These are phyloP conservation scores for Butorides virescens DNA, from an alignment of 2,113 vertebrate genomes.

Conservation along the genomic window DNA sequence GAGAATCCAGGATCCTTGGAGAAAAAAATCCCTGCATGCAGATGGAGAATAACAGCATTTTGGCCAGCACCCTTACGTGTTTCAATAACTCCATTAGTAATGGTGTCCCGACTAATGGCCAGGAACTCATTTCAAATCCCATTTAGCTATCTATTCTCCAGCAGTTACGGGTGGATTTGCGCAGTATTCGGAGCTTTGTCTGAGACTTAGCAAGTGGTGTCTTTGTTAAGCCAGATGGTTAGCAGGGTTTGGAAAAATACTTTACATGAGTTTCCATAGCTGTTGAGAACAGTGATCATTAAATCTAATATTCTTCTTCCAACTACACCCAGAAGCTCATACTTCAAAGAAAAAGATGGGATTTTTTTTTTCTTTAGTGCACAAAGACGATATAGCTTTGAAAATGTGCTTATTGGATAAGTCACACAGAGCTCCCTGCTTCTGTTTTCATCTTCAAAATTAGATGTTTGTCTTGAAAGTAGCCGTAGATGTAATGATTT, in stretches of 20 bases:
- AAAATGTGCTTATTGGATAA: neutral
- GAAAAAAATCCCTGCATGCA: neutral
- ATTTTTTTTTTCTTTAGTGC: neutral
- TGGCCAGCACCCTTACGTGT: neutral
- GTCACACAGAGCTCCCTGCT: neutral
- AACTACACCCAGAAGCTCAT: neutral
- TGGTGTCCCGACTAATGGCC: neutral
- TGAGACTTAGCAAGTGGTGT: neutral
- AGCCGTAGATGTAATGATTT: neutral
- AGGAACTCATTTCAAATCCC: neutral
- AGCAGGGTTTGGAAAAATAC: neutral
- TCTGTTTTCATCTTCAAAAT: neutral
- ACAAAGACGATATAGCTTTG: neutral
- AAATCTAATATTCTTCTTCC: neutral
- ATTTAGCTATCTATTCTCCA: neutral
- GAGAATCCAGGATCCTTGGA: neutral
- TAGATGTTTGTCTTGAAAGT: neutral
- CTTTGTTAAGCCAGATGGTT: neutral
- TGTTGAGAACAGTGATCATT: neutral
- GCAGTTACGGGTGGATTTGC: neutral
- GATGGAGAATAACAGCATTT: neutral
- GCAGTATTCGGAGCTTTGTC: neutral
- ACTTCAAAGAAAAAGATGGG: neutral
- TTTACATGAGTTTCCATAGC: neutral
- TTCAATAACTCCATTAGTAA: neutral